phyloP scores from a whole-genome alignment of 1,140 invertebrate genomes.

The Ectropis grisescens region DNA sequence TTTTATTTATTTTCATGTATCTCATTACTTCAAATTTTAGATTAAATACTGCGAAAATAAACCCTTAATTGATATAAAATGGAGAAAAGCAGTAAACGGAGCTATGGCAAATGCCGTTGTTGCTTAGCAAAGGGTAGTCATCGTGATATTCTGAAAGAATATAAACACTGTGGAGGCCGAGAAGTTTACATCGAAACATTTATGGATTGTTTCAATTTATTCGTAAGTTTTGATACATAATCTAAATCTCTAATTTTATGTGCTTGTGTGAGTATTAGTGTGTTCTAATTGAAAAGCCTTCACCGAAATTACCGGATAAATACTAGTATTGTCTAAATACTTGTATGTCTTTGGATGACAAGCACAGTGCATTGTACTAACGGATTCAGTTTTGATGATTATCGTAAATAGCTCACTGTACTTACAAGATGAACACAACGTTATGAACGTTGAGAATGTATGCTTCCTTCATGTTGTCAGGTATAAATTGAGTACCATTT shows the following conservation, averaged over 20 bases:
- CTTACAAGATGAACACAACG: no score
- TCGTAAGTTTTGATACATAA: slow-evolving; percentile 33
- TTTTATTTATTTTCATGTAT: no score
- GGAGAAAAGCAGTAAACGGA: slow-evolving; percentile 13
- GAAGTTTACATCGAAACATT: slow-evolving; percentile 44
- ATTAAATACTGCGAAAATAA: no score
- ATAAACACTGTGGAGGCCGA: slow-evolving; percentile 24
- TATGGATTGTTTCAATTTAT: slow-evolving; percentile 45
- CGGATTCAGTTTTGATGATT: no score
- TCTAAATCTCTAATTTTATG: not conserved
- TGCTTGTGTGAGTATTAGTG: not conserved
- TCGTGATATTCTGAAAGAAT: slow-evolving; percentile 40
- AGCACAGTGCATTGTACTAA: no score
- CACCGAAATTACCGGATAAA: not conserved
- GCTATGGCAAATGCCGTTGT: slow-evolving; percentile 38
- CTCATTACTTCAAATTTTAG: no score
- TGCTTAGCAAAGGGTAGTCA: slow-evolving; percentile 36
- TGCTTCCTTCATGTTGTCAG: no score
- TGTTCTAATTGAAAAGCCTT: not conserved
- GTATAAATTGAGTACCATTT: no score
- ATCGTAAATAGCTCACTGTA: no score
- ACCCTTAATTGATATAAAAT: no score
- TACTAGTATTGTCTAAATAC: not conserved
- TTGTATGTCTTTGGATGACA: not conserved
- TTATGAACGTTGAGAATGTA: no score